These are phyloP conservation scores for Listrodromus nycthemerus DNA, from an alignment of 2,888 invertebrate genomes.

Conservation along the genomic window DNA sequence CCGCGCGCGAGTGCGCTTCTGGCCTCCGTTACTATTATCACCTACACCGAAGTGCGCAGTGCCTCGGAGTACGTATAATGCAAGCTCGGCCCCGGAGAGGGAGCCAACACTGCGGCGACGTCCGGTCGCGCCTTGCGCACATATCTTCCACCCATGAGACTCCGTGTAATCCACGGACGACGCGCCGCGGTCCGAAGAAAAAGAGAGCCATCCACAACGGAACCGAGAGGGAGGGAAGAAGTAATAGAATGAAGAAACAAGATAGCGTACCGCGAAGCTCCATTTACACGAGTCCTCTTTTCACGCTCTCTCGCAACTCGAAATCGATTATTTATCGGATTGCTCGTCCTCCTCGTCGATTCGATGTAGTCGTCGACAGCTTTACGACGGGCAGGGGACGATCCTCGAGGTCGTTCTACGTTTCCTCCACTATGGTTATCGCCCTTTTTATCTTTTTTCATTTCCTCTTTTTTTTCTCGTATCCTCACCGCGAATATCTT, in stretches of 20 bases:
- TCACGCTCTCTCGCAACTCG: constrained; percentile 44
- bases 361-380: constrained; percentile 60
- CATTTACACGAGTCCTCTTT: constrained; percentile 46
- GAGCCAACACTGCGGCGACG: constrained; percentile 59
- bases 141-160: constrained; percentile 56
- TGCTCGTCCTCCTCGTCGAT: constrained; percentile 58
- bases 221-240: constrained; percentile 13
- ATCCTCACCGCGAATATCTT: neutral
- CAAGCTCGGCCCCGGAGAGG: constrained; percentile 1
- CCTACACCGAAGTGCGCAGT: constrained; percentile 55
- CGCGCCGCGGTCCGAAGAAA: constrained; percentile 32
- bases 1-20: constrained; percentile 38
- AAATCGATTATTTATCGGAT: constrained; percentile 63
- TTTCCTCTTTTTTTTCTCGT: neutral
- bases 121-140: constrained; percentile 62
- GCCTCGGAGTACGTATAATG: constrained; percentile 52
- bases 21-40: constrained; percentile 71
- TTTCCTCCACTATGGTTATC: constrained; percentile 20
- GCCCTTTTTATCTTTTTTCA: neutral
- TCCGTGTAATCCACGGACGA: constrained; percentile 58
- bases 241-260: constrained; percentile 28
- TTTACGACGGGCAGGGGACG: constrained; percentile 42
- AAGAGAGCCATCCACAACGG: constrained; percentile 45
- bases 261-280: constrained; percentile 34
- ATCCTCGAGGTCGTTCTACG: neutral